Conservation (phyloP, 23 tunicate species). For the Oikopleura dioica region DNA sequence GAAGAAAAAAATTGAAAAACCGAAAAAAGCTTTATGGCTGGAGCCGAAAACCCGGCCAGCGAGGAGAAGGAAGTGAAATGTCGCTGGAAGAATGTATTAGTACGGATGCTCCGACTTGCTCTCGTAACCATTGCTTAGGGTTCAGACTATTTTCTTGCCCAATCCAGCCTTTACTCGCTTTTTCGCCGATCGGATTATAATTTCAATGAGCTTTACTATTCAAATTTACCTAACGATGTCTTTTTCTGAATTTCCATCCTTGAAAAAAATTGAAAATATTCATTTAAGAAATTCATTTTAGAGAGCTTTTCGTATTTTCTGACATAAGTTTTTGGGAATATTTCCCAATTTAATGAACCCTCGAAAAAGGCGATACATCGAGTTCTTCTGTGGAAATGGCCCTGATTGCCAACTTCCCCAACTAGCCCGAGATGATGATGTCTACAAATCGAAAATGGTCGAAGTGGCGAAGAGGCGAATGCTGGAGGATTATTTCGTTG, state of each 20-base stretch:
- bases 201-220: too few species aligned
- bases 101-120: background rate
- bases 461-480: background rate
- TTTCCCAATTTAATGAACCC: background rate
- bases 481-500: background rate
- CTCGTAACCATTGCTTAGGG: conserved; percentile 8
- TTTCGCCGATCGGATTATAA: too few species aligned
- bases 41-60: conserved; percentile 2
- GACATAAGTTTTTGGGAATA: too few species aligned
- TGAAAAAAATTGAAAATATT: background rate
- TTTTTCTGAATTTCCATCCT: background rate
- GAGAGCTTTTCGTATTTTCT: too few species aligned
- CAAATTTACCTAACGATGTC: too few species aligned
- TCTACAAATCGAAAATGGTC: background rate
- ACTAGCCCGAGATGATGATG: background rate
- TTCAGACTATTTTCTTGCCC: too few species aligned
- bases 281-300: background rate
- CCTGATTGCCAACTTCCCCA: background rate
- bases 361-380: background rate
- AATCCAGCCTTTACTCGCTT: too few species aligned
- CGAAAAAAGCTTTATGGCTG: background rate
- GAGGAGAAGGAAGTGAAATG: conserved; percentile 10
- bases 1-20: too few species aligned
- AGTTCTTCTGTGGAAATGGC: conserved; percentile 11
- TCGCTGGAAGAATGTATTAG: background rate